Base-by-base conservation (phyloP, 92 coral and sea anemone species). In the Umimayanthus kanabou region DNA sequence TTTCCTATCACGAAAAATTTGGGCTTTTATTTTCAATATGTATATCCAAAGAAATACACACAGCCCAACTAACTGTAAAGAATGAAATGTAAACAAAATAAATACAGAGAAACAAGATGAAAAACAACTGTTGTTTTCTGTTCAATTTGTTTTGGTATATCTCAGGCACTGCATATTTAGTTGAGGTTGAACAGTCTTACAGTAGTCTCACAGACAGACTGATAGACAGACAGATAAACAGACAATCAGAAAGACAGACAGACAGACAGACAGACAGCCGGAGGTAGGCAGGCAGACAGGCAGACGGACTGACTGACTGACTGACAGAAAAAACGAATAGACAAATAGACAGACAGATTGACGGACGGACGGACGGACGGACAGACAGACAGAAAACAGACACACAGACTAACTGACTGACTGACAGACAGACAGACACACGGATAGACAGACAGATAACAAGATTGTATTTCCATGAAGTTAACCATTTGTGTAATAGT, bases 1-100 rank as follows among this genome's bases (percentile, higher is more conserved):
- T 82, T 82, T 82, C 86, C 76, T 82, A 82, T 15, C 86, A 82
- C 86, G 11, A 53, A 65, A 82, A 67, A 42, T 82, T 61, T 82
- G 86, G 86, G 86, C 86, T 66, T 82, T 82, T 82, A 82, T 82
- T 82, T 82, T 82, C 86, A 82, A 66, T 81, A 82, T 66, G 42
- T 82, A 40, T 69, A 82, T 80, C 85, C 28, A 80, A 65, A 80
- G 50, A 67, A 82, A 82, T 57, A 80, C 22, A 42, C 64, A 67
- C 39, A 45, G 86, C 86, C 86, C 86, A 82, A 82, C 71, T 65
- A 67, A 6, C 43, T 66, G 76, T 67, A 82, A 66, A 82, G 65
- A 82, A 67, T 57, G 57, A 81, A 23, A 66, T 65, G 39, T 79
- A 49, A 45, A 65, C 73, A 81, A 81, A 64, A 64, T 23, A 43